Percentiles rank a stretch among this genome's conserved stretches.
Evolutionary conservation across 2,888 invertebrate genomes (phyloP).

Genomic region (Tiliacea citrago): DNA sequence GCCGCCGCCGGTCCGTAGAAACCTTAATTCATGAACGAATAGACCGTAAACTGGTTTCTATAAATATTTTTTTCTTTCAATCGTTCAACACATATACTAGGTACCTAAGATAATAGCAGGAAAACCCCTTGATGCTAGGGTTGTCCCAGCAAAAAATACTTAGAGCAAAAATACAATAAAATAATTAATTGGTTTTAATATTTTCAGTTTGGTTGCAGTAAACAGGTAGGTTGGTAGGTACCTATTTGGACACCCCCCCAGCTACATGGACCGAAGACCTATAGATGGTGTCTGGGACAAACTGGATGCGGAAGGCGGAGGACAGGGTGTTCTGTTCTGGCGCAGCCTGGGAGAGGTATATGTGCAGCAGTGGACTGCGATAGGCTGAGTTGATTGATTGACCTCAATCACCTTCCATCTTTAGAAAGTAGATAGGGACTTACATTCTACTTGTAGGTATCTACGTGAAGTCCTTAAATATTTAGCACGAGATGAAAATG

Average conservation of each 20-base stretch:
- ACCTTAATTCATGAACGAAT: neutral
- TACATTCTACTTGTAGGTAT: neutral
- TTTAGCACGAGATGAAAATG: neutral
- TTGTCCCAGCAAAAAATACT: neutral
- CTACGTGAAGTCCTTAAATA: neutral
- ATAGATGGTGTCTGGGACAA: too few relatives aligned
- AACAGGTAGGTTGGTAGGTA: too few relatives aligned
- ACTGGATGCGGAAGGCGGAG: neutral
- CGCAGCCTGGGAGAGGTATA: too few relatives aligned
- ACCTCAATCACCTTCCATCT: neutral
- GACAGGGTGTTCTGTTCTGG: too few relatives aligned
- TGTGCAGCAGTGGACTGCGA: neutral
- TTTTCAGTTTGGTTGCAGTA: neutral
- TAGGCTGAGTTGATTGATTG: neutral
- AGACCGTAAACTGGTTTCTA: conserved; percentile 1
- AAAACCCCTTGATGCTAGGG: conserved; percentile 11
- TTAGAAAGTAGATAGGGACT: neutral
- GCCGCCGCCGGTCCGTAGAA: too few relatives aligned
- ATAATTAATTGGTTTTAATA: neutral
- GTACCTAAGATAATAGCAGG: neutral
- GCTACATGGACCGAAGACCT: neutral
- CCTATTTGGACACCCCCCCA: too few relatives aligned
- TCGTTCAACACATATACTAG: neutral
- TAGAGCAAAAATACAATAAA: neutral
- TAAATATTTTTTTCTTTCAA: conserved; percentile 7